Conservation (phyloP, 2,797 vertebrate genomes). For the Erethizon dorsatum region DNA sequence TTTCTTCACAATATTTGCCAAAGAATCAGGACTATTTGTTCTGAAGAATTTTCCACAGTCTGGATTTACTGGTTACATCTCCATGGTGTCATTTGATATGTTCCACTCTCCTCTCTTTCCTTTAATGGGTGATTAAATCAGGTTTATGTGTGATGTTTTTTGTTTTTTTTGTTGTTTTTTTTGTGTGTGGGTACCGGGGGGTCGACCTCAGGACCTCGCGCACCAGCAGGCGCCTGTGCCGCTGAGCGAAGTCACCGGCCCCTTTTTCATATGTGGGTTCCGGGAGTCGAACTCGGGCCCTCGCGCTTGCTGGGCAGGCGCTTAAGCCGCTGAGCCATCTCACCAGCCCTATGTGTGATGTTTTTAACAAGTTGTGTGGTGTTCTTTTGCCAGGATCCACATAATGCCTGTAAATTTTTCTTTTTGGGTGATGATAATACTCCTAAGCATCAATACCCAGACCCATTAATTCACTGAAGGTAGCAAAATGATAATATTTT, state of each 20-base stretch:
- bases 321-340: no score
- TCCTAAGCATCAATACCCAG: neutral
- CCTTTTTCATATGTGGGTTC: no score
- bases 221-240: no score
- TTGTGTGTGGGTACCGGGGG: no score
- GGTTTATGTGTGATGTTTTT: neutral
- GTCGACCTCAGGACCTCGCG: no score
- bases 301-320: no score
- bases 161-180: no score
- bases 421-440: neutral
- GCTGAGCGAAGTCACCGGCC: no score
- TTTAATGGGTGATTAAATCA: constrained; percentile 19
- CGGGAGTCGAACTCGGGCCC: no score
- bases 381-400: neutral
- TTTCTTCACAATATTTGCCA: constrained; percentile 40
- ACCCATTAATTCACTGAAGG: neutral
- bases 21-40: neutral
- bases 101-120: neutral
- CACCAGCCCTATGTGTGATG: neutral
- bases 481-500: neutral
- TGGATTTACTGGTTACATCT: constrained; percentile 19
- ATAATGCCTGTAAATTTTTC: neutral
- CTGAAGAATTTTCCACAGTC: neutral
- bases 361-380: neutral
- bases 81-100: neutral